Base-by-base conservation (phyloP, 1,140 invertebrate genomes). In the Dinoponera quadriceps region DNA sequence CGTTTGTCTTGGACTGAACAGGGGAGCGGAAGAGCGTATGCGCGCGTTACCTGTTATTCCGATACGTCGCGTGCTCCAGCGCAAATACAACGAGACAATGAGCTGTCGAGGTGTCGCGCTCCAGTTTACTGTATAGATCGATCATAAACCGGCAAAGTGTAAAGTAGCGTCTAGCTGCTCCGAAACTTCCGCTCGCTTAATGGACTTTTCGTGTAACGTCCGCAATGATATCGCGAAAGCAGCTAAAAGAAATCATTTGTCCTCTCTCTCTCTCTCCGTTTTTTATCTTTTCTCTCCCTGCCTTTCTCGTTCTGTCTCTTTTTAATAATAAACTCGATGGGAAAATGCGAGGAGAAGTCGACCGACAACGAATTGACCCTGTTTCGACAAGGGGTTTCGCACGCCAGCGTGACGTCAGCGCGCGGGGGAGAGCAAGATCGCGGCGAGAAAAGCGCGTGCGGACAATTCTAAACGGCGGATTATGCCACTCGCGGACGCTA, bases 131-230 rank as follows among this genome's bases (percentile, higher is more conserved):
- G 33, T 18, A 44, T 14, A 29, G 75, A 80, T 80, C 65, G 65
- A 80, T 80, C 75, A 80, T 48, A 71, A 71, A 29, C 51, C n/a
- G 65, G 49, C 75, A 29, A 48, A 77, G 60, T 55, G 27, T 54
- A 27, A 65, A 44, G 16, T 59, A 14, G 27, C 60, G 5, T 69
- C 38, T 54, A 49, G 25, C 27, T 20, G 38, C 38, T 44, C 1
- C 54, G 22, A 66, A 80, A 71, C 33, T 80, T 48, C 1, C 60
- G 27, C n/a, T 54, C 27, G 48, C 9, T 71, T 59, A 80, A 80
- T 71, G 65, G 75, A 69, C 44, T 44, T 69, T 18, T 3, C 54
- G 18, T 48, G 51, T 69, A 27, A 27, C 51, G 18, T 25, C 20
- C 29, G n/a, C n/a, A 18, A 22, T 27, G 25, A 59, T 55, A n/a